Conservation (phyloP, 2,113 vertebrate genomes). For the Reinhardtius hippoglossoides region DNA sequence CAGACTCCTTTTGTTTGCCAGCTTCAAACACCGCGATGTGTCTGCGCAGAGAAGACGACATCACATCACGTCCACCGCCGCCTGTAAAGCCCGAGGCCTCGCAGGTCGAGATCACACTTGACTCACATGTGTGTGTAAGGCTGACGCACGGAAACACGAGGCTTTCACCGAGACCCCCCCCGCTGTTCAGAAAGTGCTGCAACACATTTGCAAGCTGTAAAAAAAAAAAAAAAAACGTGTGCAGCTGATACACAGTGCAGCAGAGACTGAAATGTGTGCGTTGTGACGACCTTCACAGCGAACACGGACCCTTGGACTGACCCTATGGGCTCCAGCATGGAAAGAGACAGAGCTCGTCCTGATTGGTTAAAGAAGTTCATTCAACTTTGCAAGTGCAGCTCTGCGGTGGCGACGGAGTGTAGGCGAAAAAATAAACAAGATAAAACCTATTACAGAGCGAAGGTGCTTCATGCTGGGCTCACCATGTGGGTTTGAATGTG, state of each 20-base stretch:
- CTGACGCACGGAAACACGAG: not conserved
- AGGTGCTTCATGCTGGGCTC: constrained; percentile 19
- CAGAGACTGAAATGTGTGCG: constrained; percentile 1
- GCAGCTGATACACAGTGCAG: constrained; percentile 4
- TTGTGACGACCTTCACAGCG: constrained; percentile 13
- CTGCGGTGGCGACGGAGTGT: constrained; percentile 23
- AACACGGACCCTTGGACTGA: constrained; percentile 15
- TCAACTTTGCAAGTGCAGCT: constrained; percentile 36
- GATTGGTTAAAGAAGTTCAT: constrained; percentile 25
- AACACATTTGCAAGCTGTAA: not conserved
- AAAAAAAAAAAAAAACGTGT: too few relatives aligned
- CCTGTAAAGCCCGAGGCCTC: constrained; percentile 1
- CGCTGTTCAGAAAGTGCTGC: constrained; percentile 4
- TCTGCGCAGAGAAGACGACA: not conserved
- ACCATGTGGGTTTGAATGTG: not conserved
- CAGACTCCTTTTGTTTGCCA: too few relatives aligned
- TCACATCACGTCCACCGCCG: not conserved
- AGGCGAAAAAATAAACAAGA: not conserved
- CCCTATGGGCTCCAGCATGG: not conserved
- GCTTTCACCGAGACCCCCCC: constrained; percentile 20
- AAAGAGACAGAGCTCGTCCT: not conserved
- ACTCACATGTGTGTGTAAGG: constrained; percentile 1
- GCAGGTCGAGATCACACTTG: constrained; percentile 8
- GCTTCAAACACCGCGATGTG: too few relatives aligned
- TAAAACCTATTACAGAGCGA: not conserved